Evolutionary conservation across 1,140 invertebrate species (phyloP), one percentile per base, ranked within the genome.

Genomic region (Fragariocoptes setiger): DNA sequence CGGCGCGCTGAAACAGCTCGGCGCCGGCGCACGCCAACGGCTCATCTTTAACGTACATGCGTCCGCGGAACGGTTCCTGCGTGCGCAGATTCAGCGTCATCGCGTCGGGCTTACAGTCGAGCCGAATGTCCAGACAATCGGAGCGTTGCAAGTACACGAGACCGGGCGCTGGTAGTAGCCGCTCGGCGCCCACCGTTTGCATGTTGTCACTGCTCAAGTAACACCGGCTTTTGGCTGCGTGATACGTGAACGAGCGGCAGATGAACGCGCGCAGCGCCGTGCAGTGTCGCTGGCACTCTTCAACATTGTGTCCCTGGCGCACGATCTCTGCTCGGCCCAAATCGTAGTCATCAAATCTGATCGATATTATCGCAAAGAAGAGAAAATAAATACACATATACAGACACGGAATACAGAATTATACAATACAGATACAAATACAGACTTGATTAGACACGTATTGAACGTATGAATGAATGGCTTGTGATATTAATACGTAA

Each of bases 41-140:
- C 19, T 48, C 43, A 21, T 43, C 44, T 21, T 47, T 45, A 2
- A 49, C 14, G 39, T 48, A 51, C 19, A 51, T 46, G 5, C 47
- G 37, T 1, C 66, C 66, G 3, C 50, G 47, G 46, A 68, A 68
- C 1, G 60, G 55, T 37, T 62, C 61, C 14, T 40, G 44, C 0
- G 65, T 66, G 8, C 50, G 51, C 5, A 68, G 48, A 14, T 56
- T 54, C 1, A 67, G 49, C 2, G 52, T 57, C 56, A 68, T 58
- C 2, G 45, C 50, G 4, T 56, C 52, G 20, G 59, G 54, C 13
- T 51, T 54, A 46, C 66, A 68, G 2, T 50, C 50, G 3, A 68
- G 56, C 42, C 52, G 56, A 43, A 68, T 44, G 45, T 67, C 58
- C 1, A 67, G 47, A 45, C 65, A 68, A 3, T 61, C 56, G 14